Conservation (phyloP, 2,113 vertebrate genomes). For the Platichthys flesus region DNA sequence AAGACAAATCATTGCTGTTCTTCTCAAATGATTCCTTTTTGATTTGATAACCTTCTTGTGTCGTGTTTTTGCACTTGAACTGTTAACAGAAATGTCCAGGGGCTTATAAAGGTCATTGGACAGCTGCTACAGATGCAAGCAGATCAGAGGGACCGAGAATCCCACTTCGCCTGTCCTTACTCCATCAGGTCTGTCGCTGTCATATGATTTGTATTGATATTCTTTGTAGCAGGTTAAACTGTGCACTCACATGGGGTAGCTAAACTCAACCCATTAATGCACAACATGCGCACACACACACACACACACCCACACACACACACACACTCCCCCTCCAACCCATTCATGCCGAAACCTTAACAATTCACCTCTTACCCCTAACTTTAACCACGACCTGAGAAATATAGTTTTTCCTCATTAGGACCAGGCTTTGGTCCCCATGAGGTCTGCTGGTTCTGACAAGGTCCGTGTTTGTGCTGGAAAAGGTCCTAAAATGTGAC, state of each 20-base stretch:
- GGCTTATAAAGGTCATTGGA: constrained; percentile 88
- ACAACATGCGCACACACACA: no score
- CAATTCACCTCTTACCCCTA: no score
- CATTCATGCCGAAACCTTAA: neutral
- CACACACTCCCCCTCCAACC: neutral
- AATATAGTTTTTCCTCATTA: no score
- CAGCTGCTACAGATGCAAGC: constrained; percentile 90
- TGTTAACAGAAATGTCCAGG: constrained; percentile 88
- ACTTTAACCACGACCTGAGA: no score
- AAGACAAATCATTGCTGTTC: no score
- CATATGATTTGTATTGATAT: neutral
- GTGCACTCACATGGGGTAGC: neutral
- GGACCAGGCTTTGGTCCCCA: no score
- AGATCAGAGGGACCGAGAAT: constrained; percentile 66
- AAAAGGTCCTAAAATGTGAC: no score
- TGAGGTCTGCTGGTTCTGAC: no score
- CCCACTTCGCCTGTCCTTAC: constrained; percentile 81
- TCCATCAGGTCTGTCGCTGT: constrained; percentile 85
- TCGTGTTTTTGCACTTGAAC: neutral
- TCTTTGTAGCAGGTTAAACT: neutral
- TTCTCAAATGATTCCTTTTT: neutral
- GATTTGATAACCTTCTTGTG: neutral
- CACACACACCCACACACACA: no score
- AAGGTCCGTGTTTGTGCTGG: no score
- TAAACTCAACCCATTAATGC: neutral